These are phyloP conservation scores for Salmo trutta DNA, from an alignment of 2,797 vertebrate genomes.

Conservation along the genomic window DNA sequence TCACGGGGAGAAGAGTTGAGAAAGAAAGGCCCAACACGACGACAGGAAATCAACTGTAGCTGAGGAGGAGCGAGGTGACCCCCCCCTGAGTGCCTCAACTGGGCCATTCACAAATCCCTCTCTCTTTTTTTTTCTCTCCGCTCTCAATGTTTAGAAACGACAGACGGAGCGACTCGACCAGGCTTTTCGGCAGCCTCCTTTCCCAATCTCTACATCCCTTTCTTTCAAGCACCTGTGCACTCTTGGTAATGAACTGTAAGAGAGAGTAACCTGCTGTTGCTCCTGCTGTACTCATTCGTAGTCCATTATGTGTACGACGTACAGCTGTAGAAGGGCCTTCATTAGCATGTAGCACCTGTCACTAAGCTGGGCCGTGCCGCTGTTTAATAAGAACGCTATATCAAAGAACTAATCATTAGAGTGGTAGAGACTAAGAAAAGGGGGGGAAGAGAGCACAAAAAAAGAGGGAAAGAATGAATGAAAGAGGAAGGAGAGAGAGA, in stretches of 20 bases:
- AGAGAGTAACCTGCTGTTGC: slow-evolving; percentile 34
- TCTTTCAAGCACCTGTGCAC: slow-evolving; percentile 49
- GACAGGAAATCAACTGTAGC: neutral
- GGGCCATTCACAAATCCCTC: neutral
- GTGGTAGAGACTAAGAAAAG: slow-evolving; percentile 13
- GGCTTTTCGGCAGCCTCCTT: neutral
- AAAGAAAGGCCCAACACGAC: too few species aligned
- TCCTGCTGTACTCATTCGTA: slow-evolving; percentile 12
- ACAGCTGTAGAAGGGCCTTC: slow-evolving; percentile 13
- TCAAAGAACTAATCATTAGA: slow-evolving; percentile 30
- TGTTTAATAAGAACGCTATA: slow-evolving; percentile 45
- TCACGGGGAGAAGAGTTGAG: too few species aligned
- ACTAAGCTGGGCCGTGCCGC: slow-evolving; percentile 45
- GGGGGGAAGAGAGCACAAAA: neutral
- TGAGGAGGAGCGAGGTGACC: neutral
- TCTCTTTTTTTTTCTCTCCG: neutral
- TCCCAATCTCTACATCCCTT: slow-evolving; percentile 35
- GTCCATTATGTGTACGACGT: slow-evolving; percentile 37
- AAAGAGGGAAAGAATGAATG: neutral
- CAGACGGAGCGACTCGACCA: neutral
- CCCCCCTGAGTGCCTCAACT: neutral
- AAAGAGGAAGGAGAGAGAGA: neutral
- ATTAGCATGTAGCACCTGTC: slow-evolving; percentile 36
- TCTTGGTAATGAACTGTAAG: slow-evolving; percentile 53
- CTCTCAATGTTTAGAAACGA: neutral